Conservation (phyloP, 2,113 vertebrate species). For the Triplophysa dalaica region DNA sequence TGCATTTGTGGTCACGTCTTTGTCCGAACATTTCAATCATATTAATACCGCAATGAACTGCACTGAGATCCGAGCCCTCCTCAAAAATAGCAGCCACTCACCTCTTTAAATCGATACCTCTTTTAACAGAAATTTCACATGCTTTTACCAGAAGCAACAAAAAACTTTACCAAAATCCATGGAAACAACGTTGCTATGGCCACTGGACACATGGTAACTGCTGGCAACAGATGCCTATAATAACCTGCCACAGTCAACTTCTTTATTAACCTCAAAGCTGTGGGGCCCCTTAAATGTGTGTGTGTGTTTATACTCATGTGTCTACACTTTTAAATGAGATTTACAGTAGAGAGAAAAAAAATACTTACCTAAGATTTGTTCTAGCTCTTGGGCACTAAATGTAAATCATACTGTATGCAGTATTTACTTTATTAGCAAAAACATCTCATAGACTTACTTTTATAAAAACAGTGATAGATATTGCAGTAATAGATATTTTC, state of each 20-base stretch:
- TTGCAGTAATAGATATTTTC: too few relatives aligned
- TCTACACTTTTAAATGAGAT: too few relatives aligned
- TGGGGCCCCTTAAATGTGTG: neutral
- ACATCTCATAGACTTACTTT: too few relatives aligned
- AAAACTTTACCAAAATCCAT: constrained; percentile 53
- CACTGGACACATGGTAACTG: constrained; percentile 45
- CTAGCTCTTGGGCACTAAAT: too few relatives aligned
- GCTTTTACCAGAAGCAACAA: constrained; percentile 13
- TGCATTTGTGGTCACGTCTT: neutral
- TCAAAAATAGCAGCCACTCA: neutral
- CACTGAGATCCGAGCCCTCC: neutral
- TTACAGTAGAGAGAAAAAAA: too few relatives aligned
- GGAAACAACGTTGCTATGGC: constrained; percentile 57
- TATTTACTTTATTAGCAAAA: too few relatives aligned
- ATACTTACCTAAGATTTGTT: too few relatives aligned
- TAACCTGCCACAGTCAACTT: constrained; percentile 45
- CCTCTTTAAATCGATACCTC: neutral
- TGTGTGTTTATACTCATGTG: too few relatives aligned
- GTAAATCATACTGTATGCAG: too few relatives aligned
- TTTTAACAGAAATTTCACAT: constrained; percentile 15
- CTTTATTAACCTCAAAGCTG: constrained; percentile 17
- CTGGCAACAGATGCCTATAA: constrained; percentile 53
- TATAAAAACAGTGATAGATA: too few relatives aligned
- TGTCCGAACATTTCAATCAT: neutral
- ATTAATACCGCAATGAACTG: neutral